Percentiles rank a stretch among this genome's conserved stretches.
Conservation (phyloP, 2,888 invertebrate genomes). For the Paralinhomoeus sp. region DNA sequence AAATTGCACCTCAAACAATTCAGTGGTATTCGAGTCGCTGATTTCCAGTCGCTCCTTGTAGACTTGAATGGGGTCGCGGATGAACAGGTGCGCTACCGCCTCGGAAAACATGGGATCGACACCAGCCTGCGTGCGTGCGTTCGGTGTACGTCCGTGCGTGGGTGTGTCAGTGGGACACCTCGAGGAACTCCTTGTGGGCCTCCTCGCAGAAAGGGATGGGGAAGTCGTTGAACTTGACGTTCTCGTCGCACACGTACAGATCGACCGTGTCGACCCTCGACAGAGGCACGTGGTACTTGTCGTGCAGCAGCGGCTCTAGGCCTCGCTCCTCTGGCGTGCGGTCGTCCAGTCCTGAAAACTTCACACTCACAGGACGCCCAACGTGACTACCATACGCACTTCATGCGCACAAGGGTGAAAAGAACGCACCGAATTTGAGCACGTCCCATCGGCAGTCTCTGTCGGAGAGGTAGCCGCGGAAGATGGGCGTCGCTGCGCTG, state of each 20-base stretch:
- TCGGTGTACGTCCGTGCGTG: too few relatives aligned
- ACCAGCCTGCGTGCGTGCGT: constrained; percentile 50
- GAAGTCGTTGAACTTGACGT: constrained; percentile 65
- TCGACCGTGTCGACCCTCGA: constrained; percentile 89
- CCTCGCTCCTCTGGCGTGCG: constrained; percentile 69
- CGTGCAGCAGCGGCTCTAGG: too few relatives aligned
- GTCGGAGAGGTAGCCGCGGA: constrained; percentile 70
- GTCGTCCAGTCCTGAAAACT: constrained; percentile 65
- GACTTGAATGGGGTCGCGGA: constrained; percentile 64
- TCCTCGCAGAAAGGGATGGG: constrained; percentile 26
- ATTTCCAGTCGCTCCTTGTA: constrained; percentile 64
- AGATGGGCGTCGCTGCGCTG: constrained; percentile 77
- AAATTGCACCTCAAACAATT: constrained; percentile 99
- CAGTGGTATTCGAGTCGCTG: constrained; percentile 67
- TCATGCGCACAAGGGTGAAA: too few relatives aligned
- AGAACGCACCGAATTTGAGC: too few relatives aligned
- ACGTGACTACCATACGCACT: too few relatives aligned
- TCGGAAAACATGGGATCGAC: constrained; percentile 78
- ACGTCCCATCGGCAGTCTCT: constrained; percentile 89
- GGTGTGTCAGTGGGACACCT: neutral
- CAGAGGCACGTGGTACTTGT: constrained; percentile 30
- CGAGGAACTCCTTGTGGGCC: neutral
- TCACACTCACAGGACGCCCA: too few relatives aligned
- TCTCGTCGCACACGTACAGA: constrained; percentile 63
- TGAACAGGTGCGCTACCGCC: constrained; percentile 85